phyloP scores from a whole-genome alignment of 2,797 vertebrate genomes.

The Anas acuta region DNA sequence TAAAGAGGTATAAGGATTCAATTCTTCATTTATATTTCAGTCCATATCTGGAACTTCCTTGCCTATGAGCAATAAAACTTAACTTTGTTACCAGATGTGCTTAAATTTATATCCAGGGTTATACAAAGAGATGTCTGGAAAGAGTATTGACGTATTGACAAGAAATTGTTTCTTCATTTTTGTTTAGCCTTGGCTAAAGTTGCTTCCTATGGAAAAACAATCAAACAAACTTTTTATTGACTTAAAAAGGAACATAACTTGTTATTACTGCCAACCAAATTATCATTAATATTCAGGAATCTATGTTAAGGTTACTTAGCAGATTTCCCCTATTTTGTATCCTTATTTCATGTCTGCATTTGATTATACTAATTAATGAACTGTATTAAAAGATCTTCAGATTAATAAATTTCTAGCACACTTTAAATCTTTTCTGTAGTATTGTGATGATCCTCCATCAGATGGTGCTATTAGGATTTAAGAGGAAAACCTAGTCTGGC shows the following conservation, averaged over 20 bases:
- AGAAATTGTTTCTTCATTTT: background rate
- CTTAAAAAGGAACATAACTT: background rate
- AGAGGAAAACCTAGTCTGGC: conserved; percentile 1
- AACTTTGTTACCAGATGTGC: background rate
- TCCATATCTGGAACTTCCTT: background rate
- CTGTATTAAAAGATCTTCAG: background rate
- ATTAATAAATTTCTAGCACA: background rate
- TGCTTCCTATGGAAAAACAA: background rate
- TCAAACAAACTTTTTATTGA: background rate
- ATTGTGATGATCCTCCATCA: conserved; percentile 50
- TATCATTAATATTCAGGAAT: background rate
- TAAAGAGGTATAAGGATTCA: background rate
- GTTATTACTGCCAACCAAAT: background rate
- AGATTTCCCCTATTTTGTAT: background rate
- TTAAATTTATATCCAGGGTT: background rate
- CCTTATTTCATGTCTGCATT: background rate
- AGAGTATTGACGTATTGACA: background rate
- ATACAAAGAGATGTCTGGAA: background rate
- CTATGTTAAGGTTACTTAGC: background rate
- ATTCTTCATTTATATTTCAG: background rate
- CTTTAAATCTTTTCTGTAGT: background rate
- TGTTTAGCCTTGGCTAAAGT: background rate
- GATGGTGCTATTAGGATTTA: conserved; percentile 63
- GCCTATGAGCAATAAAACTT: background rate
- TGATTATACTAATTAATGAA: background rate